phyloP scores from a whole-genome alignment of 37 sponge, comb jelly and placozoan species.

The Ianthella basta region DNA sequence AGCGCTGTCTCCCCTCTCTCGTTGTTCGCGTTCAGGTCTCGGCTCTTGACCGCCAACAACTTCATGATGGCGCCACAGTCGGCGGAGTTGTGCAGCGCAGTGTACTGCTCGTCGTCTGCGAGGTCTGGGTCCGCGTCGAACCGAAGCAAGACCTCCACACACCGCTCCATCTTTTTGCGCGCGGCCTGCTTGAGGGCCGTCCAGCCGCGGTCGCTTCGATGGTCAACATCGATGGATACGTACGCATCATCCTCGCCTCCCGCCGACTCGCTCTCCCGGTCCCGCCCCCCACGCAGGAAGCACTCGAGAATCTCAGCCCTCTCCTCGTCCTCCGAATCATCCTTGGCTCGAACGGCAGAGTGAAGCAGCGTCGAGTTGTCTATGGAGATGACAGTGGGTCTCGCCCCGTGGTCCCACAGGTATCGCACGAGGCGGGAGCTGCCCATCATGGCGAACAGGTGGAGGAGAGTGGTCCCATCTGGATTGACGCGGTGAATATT shows the following conservation, averaged over 20 bases:
- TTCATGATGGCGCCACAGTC: slow-evolving; percentile 57
- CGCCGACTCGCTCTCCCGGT: slow-evolving; percentile 15
- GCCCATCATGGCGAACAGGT: slow-evolving; percentile 58
- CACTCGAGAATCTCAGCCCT: slow-evolving; percentile 51
- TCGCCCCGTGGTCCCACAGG: slow-evolving; percentile 65
- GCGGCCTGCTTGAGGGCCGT: slow-evolving; percentile 83
- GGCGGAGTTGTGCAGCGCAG: slow-evolving; percentile 71
- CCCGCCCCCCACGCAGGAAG: slow-evolving; percentile 36
- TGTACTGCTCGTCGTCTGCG: slow-evolving; percentile 58
- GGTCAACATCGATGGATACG: slow-evolving; percentile 37
- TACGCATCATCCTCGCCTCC: background rate
- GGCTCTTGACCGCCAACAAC: slow-evolving; percentile 41
- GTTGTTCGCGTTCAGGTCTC: slow-evolving; percentile 54
- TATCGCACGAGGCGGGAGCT: slow-evolving; percentile 42
- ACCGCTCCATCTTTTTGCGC: slow-evolving; percentile 54
- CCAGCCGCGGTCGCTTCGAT: slow-evolving; percentile 65
- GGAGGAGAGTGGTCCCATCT: slow-evolving; percentile 55
- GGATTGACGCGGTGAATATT: background rate
- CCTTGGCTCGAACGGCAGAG: slow-evolving; percentile 52
- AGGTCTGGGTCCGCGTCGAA: slow-evolving; percentile 68
- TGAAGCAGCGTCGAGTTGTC: slow-evolving; percentile 67
- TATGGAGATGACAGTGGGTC: slow-evolving; percentile 36
- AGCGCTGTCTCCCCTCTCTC: slow-evolving; percentile 62
- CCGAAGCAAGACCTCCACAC: slow-evolving; percentile 70
- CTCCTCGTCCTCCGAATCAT: slow-evolving; percentile 31